These are phyloP conservation scores for Philaethria dido DNA, from an alignment of 2,888 invertebrate genomes.

Conservation along the genomic window DNA sequence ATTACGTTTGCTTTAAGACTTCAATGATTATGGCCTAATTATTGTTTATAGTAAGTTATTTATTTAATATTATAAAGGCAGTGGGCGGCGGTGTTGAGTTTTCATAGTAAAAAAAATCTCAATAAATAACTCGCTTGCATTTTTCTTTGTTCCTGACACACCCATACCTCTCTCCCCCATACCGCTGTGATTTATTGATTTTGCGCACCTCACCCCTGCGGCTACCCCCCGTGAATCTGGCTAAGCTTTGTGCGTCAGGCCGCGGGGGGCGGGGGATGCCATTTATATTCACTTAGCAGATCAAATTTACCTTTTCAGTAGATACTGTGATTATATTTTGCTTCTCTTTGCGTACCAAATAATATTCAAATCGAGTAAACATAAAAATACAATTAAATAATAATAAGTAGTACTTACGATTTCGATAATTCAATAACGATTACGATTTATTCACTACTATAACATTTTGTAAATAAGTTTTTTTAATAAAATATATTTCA, in stretches of 20 bases:
- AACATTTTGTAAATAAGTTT: not conserved
- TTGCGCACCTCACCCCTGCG: not conserved
- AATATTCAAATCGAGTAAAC: not conserved
- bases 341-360: no score
- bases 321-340: no score
- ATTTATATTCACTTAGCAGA: not conserved
- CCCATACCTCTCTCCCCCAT: not conserved
- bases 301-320: no score
- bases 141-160: slow-evolving; percentile 3
- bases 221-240: not conserved
- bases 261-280: no score
- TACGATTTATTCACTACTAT: not conserved
- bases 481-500: not conserved
- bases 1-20: no score
- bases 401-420: slow-evolving; percentile 14
- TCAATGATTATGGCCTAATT: no score
- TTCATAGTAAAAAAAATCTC: not conserved
- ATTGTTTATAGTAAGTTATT: not conserved
- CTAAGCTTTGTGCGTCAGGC: not conserved
- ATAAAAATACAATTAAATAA: not conserved
- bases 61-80: not conserved
- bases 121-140: not conserved
- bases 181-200: not conserved
- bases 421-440: not conserved
- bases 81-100: not conserved